Base-by-base conservation (phyloP, 2,113 vertebrate genomes). In the Hipposideros armiger region DNA sequence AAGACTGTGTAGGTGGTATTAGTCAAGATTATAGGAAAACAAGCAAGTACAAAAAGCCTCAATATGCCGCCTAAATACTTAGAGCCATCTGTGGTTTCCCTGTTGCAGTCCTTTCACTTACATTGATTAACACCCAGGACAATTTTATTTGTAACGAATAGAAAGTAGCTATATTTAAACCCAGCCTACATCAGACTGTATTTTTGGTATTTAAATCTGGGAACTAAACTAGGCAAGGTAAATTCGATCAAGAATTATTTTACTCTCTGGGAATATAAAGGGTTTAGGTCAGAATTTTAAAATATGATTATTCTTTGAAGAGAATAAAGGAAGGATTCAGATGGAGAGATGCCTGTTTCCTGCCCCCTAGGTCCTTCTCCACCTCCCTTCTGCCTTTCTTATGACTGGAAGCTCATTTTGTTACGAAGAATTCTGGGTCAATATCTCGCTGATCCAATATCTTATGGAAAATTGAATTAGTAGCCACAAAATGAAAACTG, bases 161-260 rank as follows among this genome's bases (percentile, higher is more conserved):
- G n/a, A 83, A 87, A 90, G 69, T 60, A 90, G 47, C 52, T 87
- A 9, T 72, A 52, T 83, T 95, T 96, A 93, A 91, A 88, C 20
- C 14, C 36, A 89, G 40, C 54, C 54, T 45, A 28, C 7, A 36
- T 32, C 95, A 95, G 50, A 67, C 36, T 69, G 28, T 80, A 22
- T 91, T 84, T 86, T 80, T 62, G 54, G 17, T 82, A 26, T 95
- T 94, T 95, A 66, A 86, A 56, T 76, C 40, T 89, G 54, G 30
- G 30, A 76, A 85, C 69, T 77, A 85, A 97, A 93, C 67, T 3
- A 87, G 45, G 56, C 17, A 54, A 72, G 60, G 24, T 93, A 36
- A 91, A 93, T 60, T 91, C 74, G 73, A 45, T 50, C 72, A 86
- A 50, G 56, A 91, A 70, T 83, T 52, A 3, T 40, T 78, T 91